phyloP scores from a whole-genome alignment of 2,888 invertebrate species.

The Galerucella nymphaeae region DNA sequence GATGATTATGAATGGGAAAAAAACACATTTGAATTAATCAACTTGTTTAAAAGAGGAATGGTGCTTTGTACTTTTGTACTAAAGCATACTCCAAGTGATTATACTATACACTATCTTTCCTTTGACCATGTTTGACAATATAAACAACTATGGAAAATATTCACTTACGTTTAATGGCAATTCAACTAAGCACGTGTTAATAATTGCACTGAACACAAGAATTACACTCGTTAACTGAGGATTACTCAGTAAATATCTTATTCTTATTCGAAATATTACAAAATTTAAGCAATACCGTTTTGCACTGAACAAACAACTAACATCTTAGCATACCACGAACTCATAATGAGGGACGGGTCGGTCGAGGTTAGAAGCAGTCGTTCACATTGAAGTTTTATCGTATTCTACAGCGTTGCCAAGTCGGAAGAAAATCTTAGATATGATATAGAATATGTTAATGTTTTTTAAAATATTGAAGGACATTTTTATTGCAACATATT shows the following conservation, averaged over 20 bases:
- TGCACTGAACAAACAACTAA: not conserved
- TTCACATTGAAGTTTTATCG: slow-evolving; percentile 25
- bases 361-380: slow-evolving; percentile 34
- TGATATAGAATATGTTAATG: too few species aligned
- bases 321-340: not conserved
- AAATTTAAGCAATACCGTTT: not conserved
- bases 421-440: not conserved
- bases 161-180: not conserved
- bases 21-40: too few species aligned
- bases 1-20: too few species aligned
- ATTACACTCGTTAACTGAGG: not conserved
- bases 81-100: too few species aligned
- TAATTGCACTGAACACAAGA: not conserved
- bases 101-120: not conserved
- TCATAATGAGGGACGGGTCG: slow-evolving; percentile 10
- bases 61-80: too few species aligned
- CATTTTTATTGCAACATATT: too few species aligned
- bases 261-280: not conserved
- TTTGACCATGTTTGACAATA: not conserved
- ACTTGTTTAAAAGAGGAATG: too few species aligned
- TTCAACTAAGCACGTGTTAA: not conserved
- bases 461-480: too few species aligned
- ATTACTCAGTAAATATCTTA: not conserved
- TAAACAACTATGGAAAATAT: not conserved
- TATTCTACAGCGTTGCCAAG: slow-evolving; percentile 20